Evolutionary conservation across 1,140 invertebrate genomes (phyloP).

Genomic region (Drosophila equinoxialis): DNA sequence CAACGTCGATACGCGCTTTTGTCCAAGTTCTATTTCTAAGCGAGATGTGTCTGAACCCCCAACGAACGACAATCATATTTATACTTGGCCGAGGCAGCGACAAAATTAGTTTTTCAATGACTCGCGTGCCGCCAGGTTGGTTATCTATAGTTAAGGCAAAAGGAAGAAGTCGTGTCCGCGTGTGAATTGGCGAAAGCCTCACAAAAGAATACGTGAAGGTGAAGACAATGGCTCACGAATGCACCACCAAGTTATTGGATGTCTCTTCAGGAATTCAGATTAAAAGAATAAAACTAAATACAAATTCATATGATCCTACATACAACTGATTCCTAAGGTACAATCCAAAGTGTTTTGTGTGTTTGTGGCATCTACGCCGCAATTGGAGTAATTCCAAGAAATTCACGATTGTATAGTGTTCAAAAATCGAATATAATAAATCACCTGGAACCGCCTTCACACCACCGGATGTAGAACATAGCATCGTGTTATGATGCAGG

Average conservation of each 20-base stretch:
- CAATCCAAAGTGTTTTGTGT: background rate
- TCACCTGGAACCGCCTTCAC: background rate
- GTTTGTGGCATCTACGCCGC: background rate
- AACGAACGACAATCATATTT: slow-evolving; percentile 77
- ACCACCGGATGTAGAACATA: background rate
- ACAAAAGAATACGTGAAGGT: slow-evolving; percentile 10
- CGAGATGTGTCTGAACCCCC: slow-evolving; percentile 64
- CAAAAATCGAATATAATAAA: background rate
- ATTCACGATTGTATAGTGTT: background rate
- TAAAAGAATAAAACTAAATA: background rate
- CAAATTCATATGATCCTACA: too few species aligned
- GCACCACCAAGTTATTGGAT: background rate
- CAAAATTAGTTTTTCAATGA: slow-evolving; percentile 81
- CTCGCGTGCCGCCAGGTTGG: slow-evolving; percentile 72
- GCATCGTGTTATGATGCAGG: too few species aligned
- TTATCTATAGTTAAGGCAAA: slow-evolving; percentile 54
- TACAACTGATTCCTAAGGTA: too few species aligned
- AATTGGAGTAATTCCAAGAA: background rate
- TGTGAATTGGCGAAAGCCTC: slow-evolving; percentile 14
- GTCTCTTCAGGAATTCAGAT: background rate
- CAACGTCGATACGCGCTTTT: slow-evolving; percentile 52
- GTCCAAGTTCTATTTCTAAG: slow-evolving; percentile 78
- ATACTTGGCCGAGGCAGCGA: slow-evolving; percentile 72
- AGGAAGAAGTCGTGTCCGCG: slow-evolving; percentile 26
- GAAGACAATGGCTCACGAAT: background rate